Evolutionary conservation across 1,140 invertebrate genomes (phyloP), one percentile per base, ranked within the genome.

Genomic region (Ridgeia piscesae): DNA sequence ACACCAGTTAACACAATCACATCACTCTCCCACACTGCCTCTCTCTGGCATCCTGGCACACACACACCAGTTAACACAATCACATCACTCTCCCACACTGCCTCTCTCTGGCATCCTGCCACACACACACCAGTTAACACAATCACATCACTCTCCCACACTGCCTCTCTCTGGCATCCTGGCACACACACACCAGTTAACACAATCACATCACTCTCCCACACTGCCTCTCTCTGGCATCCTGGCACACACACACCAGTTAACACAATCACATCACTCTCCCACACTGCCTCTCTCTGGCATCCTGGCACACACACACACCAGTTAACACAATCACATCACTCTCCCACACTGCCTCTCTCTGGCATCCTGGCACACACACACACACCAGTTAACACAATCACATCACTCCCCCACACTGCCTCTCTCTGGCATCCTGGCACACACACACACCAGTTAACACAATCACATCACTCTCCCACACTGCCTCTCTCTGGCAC

Each of bases 51-150:
- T 91, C 58, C 95, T 96, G 88, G 9, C 92, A 93, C 89, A 42
- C 6, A 21, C 42, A 42, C 11, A 42, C 42, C 4, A 6, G 42
- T 42, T 42, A 42, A 42, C 11, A 42, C 11, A 42, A 42, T 11
- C 4, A n/a, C n/a, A n/a, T n/a, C n/a, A n/a, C 93, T 97, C 96
- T 27, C 98, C 97, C 11, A 98, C 96, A 93, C 97, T 97, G 35
- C 97, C 95, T 92, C 95, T 93, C 92, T 95, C 94, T 89, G 94
- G 93, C 35, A 94, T 91, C 58, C 95, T 96, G 88, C 17, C 92
- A 93, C 89, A 42, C 6, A 21, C 42, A 42, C 11, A 42, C 42
- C 4, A 6, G 42, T 42, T 42, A 42, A 42, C 11, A 42, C 11
- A 42, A 42, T 11, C 4, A n/a, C n/a, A n/a, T n/a, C n/a, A n/a